These are phyloP conservation scores for Mus spretus DNA, from an alignment of 2,797 vertebrate genomes.

Conservation along the genomic window DNA sequence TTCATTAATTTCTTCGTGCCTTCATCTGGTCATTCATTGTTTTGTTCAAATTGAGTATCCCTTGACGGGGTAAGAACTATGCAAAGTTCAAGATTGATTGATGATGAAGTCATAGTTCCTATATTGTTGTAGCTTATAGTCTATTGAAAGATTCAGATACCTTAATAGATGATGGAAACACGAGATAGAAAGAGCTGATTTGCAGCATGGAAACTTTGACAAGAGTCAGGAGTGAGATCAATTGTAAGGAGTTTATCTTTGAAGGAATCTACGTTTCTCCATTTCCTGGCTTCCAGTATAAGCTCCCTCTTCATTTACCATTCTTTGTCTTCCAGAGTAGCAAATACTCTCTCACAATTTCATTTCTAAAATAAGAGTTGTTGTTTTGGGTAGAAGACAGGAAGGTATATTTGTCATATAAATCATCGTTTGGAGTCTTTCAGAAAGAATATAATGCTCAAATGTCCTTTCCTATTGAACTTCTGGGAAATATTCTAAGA, in stretches of 20 bases:
- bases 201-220: conserved; percentile 4
- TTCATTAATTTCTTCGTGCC: neutral
- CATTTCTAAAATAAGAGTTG: conserved; percentile 52
- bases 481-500: conserved; percentile 77
- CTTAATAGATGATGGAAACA: neutral
- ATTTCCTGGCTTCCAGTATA: conserved; percentile 21
- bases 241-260: neutral
- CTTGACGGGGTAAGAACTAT: neutral
- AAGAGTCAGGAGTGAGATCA: neutral
- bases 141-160: conserved; percentile 12
- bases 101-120: neutral
- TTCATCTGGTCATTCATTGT: neutral
- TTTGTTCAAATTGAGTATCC: conserved; percentile 39
- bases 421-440: conserved; percentile 71
- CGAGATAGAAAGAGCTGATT: conserved; percentile 39
- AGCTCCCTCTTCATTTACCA: neutral
- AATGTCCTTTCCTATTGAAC: conserved; percentile 69
- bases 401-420: conserved; percentile 57
- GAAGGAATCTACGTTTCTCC: conserved; percentile 50
- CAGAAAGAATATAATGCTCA: conserved; percentile 68
- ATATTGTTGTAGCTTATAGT: neutral
- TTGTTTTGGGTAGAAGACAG: conserved; percentile 34
- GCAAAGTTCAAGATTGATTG: conserved; percentile 18
- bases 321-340: neutral
- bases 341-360: conserved; percentile 64